Evolutionary conservation across 2,113 vertebrate genomes (phyloP).

Genomic region (Colossoma macropomum): DNA sequence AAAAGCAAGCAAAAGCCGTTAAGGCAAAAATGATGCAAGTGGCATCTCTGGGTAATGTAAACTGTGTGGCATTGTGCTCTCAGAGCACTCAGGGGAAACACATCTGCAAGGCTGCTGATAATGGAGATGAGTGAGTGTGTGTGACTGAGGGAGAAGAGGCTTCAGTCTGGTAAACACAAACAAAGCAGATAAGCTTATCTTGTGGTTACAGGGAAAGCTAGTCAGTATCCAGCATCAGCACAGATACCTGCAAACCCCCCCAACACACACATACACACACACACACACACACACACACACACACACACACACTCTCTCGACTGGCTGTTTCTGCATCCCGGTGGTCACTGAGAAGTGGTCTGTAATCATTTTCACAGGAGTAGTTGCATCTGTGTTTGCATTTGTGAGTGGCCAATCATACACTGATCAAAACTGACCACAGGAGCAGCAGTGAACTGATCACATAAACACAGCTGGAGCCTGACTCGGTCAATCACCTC

Average conservation of each 20-base stretch:
- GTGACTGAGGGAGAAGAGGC: not conserved
- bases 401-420: not conserved
- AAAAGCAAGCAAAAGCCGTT: not conserved
- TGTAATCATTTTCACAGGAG: not conserved
- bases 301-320: conserved; percentile 14
- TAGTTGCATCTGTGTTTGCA: not conserved
- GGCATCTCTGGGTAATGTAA: not conserved
- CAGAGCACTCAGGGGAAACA: not conserved
- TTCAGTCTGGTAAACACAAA: conserved; percentile 23
- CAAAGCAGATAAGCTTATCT: conserved; percentile 31
- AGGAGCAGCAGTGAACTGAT: not conserved
- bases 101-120: conserved; percentile 34
- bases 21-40: not conserved
- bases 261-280: not conserved
- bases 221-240: conserved; percentile 4
- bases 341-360: conserved; percentile 1
- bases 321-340: not conserved
- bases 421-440: not conserved
- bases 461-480: conserved; percentile 4
- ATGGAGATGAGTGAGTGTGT: conserved; percentile 9
- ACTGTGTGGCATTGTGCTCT: not conserved
- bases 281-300: conserved; percentile 6
- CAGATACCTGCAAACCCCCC: not conserved
- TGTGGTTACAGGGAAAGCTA: conserved; percentile 7
- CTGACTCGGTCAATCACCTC: not conserved